phyloP scores from a whole-genome alignment of 37 sponge, comb jelly and placozoan species.

The Aplysina aerophoba region DNA sequence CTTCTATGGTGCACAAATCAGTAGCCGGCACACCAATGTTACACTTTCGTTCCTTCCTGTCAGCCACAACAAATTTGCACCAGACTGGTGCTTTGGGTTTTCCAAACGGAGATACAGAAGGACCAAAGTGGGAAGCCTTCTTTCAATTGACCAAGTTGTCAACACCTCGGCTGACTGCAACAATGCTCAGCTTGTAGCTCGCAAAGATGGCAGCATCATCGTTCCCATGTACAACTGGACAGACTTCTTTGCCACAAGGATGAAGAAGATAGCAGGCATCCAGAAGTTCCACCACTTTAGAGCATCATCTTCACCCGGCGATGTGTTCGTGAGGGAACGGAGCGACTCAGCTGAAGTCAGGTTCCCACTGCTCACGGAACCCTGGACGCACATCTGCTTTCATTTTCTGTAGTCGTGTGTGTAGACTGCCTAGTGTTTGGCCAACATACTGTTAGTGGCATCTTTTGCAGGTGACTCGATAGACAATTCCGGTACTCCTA shows the following conservation, averaged over 20 bases:
- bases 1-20: not conserved
- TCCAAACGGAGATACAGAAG: conserved; percentile 20
- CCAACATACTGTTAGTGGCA: too few relatives aligned
- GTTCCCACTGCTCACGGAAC: not conserved
- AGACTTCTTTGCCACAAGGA: not conserved
- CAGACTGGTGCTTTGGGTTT: conserved; percentile 19
- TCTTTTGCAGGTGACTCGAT: too few relatives aligned
- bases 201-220: not conserved
- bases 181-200: not conserved
- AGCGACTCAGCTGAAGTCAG: not conserved
- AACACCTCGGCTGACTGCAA: not conserved
- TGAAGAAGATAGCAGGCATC: not conserved
- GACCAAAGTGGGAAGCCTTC: not conserved
- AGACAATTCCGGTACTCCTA: too few relatives aligned
- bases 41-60: not conserved
- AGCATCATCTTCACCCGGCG: not conserved
- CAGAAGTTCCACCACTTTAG: conserved; percentile 32
- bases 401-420: too few relatives aligned
- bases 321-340: not conserved
- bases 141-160: not conserved
- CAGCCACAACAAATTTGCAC: not conserved
- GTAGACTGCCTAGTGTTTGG: too few relatives aligned
- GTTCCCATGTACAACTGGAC: conserved; percentile 2
- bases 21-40: not conserved
- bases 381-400: too few relatives aligned